Evolutionary conservation across 1,140 invertebrate species (phyloP).

Genomic region (Gryllus bimaculatus): DNA sequence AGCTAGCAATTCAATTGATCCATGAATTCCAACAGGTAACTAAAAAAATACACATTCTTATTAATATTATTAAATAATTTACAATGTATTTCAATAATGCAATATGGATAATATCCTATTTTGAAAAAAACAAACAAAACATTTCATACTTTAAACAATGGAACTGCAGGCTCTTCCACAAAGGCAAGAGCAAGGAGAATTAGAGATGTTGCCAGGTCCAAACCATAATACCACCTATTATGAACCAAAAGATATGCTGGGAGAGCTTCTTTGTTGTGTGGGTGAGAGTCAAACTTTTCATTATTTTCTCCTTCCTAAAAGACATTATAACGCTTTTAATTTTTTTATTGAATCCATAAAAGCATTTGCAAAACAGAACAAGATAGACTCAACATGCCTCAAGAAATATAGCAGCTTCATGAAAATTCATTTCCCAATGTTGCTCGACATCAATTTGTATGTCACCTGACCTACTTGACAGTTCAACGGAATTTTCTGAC

Average conservation of each 20-base stretch:
- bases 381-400: slow-evolving; percentile 43
- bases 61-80: neutral
- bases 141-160: slow-evolving; percentile 48
- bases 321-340: neutral
- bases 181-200: slow-evolving; percentile 69
- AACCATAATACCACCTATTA: slow-evolving; percentile 77
- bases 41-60: slow-evolving; percentile 30
- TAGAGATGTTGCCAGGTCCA: slow-evolving; percentile 71
- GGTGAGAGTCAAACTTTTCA: slow-evolving; percentile 87
- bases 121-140: slow-evolving; percentile 3
- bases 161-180: slow-evolving; percentile 71
- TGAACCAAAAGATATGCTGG: slow-evolving; percentile 82
- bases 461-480: slow-evolving; percentile 38
- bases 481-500: slow-evolving; percentile 31
- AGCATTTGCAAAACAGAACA: neutral
- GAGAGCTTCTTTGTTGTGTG: slow-evolving; percentile 66
- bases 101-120: neutral
- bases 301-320: slow-evolving; percentile 81
- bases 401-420: slow-evolving; percentile 79
- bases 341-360: neutral
- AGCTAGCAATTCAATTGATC: slow-evolving; percentile 72
- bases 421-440: slow-evolving; percentile 83
- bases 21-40: slow-evolving; percentile 68
- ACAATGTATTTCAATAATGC: neutral
- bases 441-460: slow-evolving; percentile 40